Conservation (phyloP, 2,113 vertebrate genomes). For the Rhabdomys dilectus region DNA sequence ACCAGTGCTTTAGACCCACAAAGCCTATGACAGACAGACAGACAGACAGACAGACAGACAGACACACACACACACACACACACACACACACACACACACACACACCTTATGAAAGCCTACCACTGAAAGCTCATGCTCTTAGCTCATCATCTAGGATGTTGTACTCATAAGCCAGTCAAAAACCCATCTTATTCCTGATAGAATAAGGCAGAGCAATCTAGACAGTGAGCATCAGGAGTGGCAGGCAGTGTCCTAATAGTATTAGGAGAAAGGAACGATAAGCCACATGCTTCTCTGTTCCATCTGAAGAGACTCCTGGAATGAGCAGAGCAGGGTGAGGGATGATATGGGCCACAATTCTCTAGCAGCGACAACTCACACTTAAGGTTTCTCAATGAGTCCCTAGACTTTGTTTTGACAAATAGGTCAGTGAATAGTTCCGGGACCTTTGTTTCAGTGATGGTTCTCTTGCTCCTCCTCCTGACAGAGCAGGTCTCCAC, state of each 20-base stretch:
- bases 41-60: neutral
- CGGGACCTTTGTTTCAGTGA: conserved; percentile 25
- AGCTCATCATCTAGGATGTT: neutral
- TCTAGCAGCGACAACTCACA: neutral
- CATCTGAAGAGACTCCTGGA: neutral
- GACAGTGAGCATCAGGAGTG: neutral
- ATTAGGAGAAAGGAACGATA: neutral
- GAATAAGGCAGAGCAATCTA: neutral
- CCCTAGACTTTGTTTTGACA: neutral
- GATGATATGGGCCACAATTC: neutral
- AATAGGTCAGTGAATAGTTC: neutral
- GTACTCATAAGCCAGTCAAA: neutral
- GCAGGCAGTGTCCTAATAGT: neutral
- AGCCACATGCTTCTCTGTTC: neutral
- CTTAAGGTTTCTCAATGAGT: neutral
- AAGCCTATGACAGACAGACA: neutral
- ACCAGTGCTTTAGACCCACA: neutral
- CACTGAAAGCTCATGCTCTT: neutral
- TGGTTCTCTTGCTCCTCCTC: conserved; percentile 46
- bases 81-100: neutral
- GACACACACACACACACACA: neutral
- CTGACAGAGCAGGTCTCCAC: conserved; percentile 78
- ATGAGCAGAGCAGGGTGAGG: neutral
- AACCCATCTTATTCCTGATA: neutral
- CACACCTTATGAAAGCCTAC: neutral